Evolutionary conservation across 2,797 vertebrate species (phyloP), one percentile per base, ranked within the genome.

Genomic region (Oreortyx pictus): DNA sequence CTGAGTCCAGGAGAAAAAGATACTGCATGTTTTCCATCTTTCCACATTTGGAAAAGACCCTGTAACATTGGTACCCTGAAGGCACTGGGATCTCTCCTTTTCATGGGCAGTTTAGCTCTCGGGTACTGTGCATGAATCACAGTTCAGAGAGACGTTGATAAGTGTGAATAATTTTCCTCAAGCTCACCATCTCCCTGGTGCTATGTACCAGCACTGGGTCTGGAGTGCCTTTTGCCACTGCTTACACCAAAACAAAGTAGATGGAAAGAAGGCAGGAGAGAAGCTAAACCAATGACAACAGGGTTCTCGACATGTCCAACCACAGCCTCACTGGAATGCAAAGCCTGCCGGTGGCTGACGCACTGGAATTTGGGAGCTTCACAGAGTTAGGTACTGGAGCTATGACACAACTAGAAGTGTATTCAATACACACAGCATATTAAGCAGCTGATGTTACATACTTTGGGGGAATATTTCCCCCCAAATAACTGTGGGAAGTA

Each of bases 401-500:
- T 82, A 72, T 6, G 1, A 88, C 89, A 95, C 59, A 82, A 94
- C 93, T 49, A 60, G 62, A 73, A 90, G 61, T 44, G 75, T 74
- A 49, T 85, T 87, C 83, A 75, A 72, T 86, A 94, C 76, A 87
- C 11, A 41, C 17, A 6, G 94, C 94, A 94, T 96, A 96, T 96
- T 97, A 97, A 98, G 96, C 95, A 94, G 92, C 95, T 95, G 92
- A 96, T 95, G 96, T 96, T 97, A 97, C 94, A 92, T 91, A 92
- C 93, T 96, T 96, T 96, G 95, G 94, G 93, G 96, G 97, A 95
- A 96, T 95, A 97, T 98, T 97, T 97, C 82, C 93, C 94, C 97
- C 97, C 96, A 97, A 97, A 97, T 98, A 97, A 98, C 97, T 95
- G 95, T 98, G 97, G 97, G 96, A 98, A 98, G 97, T 97, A 98